These are phyloP conservation scores for Meloidogyne chitwoodi DNA, from an alignment of 1,140 invertebrate genomes.

Conservation along the genomic window DNA sequence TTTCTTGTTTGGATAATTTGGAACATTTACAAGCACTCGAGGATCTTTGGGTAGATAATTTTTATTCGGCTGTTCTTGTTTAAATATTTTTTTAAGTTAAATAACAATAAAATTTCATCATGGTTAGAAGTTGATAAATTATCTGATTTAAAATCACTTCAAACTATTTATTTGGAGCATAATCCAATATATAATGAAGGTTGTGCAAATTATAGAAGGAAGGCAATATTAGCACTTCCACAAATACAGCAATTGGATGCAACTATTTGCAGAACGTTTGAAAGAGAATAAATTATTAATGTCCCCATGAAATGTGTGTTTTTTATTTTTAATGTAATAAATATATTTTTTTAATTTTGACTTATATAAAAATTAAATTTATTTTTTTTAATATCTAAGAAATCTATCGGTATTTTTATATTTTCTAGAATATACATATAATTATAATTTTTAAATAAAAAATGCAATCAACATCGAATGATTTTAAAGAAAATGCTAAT, in stretches of 20 bases:
- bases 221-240: slow-evolving; percentile 81
- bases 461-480: background rate
- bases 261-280: slow-evolving; percentile 69
- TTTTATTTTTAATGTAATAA: no score
- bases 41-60: slow-evolving; percentile 82
- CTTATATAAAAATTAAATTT: no score
- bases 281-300: no score
- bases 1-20: slow-evolving; percentile 32
- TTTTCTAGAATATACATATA: no score
- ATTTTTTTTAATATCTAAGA: no score
- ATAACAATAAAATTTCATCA: slow-evolving; percentile 80
- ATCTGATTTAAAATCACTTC: slow-evolving; percentile 71
- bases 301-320: no score
- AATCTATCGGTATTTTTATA: no score
- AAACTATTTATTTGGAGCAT: slow-evolving; percentile 85
- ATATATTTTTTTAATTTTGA: no score
- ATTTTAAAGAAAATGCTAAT: background rate
- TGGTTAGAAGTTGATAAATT: slow-evolving; percentile 80
- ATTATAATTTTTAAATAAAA: background rate
- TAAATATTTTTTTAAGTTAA: slow-evolving; percentile 74
- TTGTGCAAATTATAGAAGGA: slow-evolving; percentile 82
- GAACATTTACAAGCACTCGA: slow-evolving; percentile 71
- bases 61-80: no score
- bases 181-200: slow-evolving; percentile 75
- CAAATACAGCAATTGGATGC: slow-evolving; percentile 88